Evolutionary conservation across 2,888 invertebrate species (phyloP), one percentile per base, ranked within the genome.

Genomic region (Muschampia plurimacula): DNA sequence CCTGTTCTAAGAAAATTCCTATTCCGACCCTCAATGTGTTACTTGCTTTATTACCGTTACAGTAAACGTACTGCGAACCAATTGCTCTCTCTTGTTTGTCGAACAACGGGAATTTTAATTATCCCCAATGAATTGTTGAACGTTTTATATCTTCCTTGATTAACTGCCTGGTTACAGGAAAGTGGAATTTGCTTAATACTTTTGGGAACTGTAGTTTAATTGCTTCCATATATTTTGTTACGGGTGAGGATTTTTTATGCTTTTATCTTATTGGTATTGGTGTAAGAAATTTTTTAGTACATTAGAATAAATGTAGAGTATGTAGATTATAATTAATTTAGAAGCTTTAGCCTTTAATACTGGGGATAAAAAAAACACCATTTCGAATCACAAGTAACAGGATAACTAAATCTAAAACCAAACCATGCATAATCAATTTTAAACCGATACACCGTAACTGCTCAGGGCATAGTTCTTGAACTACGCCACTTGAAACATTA

Each of bases 1-100:
- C 75, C 74, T 78, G 74, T 76, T 74, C 77, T 73, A 71, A 71
- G 76, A 77, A 78, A 77, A 80, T 77, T 76, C 74, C 74, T 74
- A 75, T 76, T 76, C 69, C 69, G 74, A 75, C 74, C 74, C 70
- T 75, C 72, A 73, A 69, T 74, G 67, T 66, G 71, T 59, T 60
- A 60, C 67, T 32, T 9, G 68, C 73, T 74, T 72, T 74, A 74
- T 77, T 78, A 75, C 75, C 73, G 62, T 74, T 69, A 74, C 62
- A 62, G 59, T 49, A 49, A 71, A 71, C 49, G 71, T 15, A 60
- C 66, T 71, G 15, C n/a, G 59, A 22, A 66, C 49, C 71, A 60
- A 60, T 71, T 71, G 57, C 57, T 60, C 57, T 57, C 32, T 57
- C 36, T 59, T 59, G 59, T 71, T 71, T 66, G 71, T 66, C 65